These are phyloP conservation scores for Cantharis rustica DNA, from an alignment of 2,888 invertebrate genomes.

Conservation along the genomic window DNA sequence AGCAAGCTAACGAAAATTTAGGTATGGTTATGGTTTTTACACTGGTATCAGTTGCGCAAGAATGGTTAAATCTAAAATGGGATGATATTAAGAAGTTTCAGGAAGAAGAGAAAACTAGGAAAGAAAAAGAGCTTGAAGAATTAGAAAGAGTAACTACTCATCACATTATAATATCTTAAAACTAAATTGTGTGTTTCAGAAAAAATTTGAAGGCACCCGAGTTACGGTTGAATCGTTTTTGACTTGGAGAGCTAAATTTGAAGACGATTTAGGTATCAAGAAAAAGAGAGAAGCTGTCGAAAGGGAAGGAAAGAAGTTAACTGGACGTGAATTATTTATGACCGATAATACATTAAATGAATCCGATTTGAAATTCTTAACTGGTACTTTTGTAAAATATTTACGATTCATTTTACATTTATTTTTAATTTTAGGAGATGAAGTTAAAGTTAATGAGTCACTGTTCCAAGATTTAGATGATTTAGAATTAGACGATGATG, in stretches of 20 bases:
- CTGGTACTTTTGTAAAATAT: slow-evolving; percentile 62
- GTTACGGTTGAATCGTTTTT: slow-evolving; percentile 96
- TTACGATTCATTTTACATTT: background rate
- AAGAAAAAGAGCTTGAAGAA: slow-evolving; percentile 79
- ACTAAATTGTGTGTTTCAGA: slow-evolving; percentile 59
- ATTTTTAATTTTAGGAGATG: slow-evolving; percentile 62
- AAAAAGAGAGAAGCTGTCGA: slow-evolving; percentile 73
- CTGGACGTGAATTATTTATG: slow-evolving; percentile 93
- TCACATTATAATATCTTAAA: background rate
- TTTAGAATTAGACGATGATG: slow-evolving; percentile 74
- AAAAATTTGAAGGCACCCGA: slow-evolving; percentile 93
- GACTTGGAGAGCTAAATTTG: slow-evolving; percentile 92
- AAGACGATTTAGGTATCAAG: slow-evolving; percentile 81
- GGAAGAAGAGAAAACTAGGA: slow-evolving; percentile 72
- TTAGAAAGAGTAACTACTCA: slow-evolving; percentile 74
- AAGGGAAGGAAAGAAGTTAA: slow-evolving; percentile 80
- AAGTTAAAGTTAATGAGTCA: slow-evolving; percentile 91
- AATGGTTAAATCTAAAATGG: slow-evolving; percentile 85
- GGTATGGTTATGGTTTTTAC: slow-evolving; percentile 99
- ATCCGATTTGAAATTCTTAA: slow-evolving; percentile 94
- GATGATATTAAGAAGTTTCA: slow-evolving; percentile 74
- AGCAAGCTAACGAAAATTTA: slow-evolving; percentile 84
- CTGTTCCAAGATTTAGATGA: slow-evolving; percentile 90
- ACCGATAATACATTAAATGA: slow-evolving; percentile 91
- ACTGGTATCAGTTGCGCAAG: slow-evolving; percentile 87